Evolutionary conservation across 2,113 vertebrate species (phyloP), one percentile per base, ranked within the genome.

Genomic region (Naja naja): DNA sequence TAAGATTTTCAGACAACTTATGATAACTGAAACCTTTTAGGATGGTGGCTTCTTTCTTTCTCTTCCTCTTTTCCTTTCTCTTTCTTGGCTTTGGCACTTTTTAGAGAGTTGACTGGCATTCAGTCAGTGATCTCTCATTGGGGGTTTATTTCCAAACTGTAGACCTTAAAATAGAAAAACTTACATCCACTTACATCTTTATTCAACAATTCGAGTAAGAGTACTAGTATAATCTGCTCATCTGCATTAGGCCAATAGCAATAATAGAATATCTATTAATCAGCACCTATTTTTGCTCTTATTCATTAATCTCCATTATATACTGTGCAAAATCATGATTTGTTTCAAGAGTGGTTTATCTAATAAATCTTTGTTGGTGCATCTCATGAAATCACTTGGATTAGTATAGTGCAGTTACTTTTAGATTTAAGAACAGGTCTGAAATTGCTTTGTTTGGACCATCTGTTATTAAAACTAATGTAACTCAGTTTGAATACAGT

Each of bases 1-100:
- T 27, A 27, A 89, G 45, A 85, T 92, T 91, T 91, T 64, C 45
- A 89, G 54, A 89, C 92, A 91, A 89, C 60, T 49, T 3, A 53
- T 89, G 34, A 91, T 54, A 92, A 92, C 74, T 3, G 88, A 60
- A 7, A 0, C 25, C 27, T 60, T 88, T 60, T 58, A 54, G 8
- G 55, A 34, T 85, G 49, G 69, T 1, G 30, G 30, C 56, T 85
- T 85, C n/a, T 18, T 49, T 60, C 25, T 49, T 52, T 47, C 8
- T 52, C 49, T 52, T 52, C 11, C 47, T 89, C 60, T 43, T 20
- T 53, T 8, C 6, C 27, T 4, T 3, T 12, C 58, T 22, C 47
- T 22, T 34, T 30, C 0, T 52, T 4, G 39, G 18, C 52, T 87
- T 87, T 34, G 18, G 30, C 22, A 30, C 23, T 47, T 53, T 87